Base-by-base conservation (phyloP, 2,888 invertebrate species). In the Masnerella sp. region DNA sequence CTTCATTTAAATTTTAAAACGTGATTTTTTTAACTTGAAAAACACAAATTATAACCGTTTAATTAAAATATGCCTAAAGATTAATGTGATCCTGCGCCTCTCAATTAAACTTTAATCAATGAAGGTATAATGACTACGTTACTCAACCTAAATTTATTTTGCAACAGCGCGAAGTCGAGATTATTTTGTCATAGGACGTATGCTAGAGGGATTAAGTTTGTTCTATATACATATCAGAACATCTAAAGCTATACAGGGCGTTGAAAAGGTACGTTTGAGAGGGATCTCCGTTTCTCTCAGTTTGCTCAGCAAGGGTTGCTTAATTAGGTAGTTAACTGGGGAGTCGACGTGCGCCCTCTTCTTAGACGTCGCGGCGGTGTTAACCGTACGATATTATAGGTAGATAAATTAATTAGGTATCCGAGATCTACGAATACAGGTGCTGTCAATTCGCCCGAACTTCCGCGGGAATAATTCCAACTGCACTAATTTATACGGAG, bases 391-490 rank as follows among this genome's bases (percentile, higher is more conserved):
- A 80, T 79, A 82, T 82, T 81, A 83, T 82, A 81, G 80, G 74
- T 78, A 78, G 81, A 81, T 80, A 80, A 82, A 82, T 80, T 81
- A 82, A 83, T 83, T 82, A 81, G 81, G 74, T 79, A 81, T 79
- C 79, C 78, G 71, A 76, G 78, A 80, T 82, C 78, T 79, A 65
- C 34, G 58, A 69, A 69, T 74, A 49, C 52, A 30, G 49, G 54
- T 64, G 65, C 74, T 67, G 62, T 47, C 51, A 64, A 59, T 59
- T 62, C 61, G 38, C 28, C 25, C 3, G 32, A 15, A 74, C 54
- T 47, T 61, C 64, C 5, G 20, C 32, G 11, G 25, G 52, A 40
- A 47, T 54, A 67, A 45, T 61, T 68, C 28, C 28, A 28, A 28
- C n/a, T n/a, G n/a, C n/a, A n/a, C n/a, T n/a, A n/a, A n/a, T n/a